Evolutionary conservation across 92 coral and sea anemone genomes (phyloP), one percentile per base, ranked within the genome.

Genomic region (Porites cylindrica): DNA sequence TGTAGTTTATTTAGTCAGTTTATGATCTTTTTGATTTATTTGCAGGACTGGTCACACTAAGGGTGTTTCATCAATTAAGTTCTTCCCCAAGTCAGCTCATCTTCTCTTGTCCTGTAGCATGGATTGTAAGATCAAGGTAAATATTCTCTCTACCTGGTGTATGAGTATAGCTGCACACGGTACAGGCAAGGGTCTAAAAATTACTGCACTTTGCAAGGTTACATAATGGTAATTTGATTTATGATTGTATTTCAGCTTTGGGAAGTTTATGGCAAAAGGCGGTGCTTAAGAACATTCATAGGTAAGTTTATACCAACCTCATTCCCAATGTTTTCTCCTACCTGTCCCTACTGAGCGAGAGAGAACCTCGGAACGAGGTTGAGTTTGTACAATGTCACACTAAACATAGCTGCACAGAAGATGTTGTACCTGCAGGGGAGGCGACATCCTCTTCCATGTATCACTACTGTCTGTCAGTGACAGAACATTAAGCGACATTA

Each of bases 21-120:
- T 13, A 68, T 68, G 58, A 50, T 47, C 3, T 19, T 50, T 24
- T 74, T 50, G 8, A 9, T 19, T 20, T 51, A 14, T 75, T 18
- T 19, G 64, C 75, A 97, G 99, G 99, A 93, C 99, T 86, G 99
- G 99, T 52, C 99, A 97, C 77, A 95, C 99, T 0, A 97, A 97
- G 82, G 99, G 99, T 1, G 99, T 97, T 43, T 97, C 99, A 17
- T 95, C 96, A 18, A 76, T 97, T 88, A 89, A 96, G 50, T 95
- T 97, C 75, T 97, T 97, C 79, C 99, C 99, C 10, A 79, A 71
- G 43, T 97, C 99, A 20, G 99, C 95, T 50, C 99, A 97, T 86
- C 86, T 97, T 24, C 86, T 97, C 70, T 75, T 97, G 8, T 97
- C 99, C 3, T 97, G 98, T 70, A 97, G 99, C 59, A 97, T 97